Evolutionary conservation across 2,888 invertebrate species (phyloP).

Genomic region (Meteorus colon): DNA sequence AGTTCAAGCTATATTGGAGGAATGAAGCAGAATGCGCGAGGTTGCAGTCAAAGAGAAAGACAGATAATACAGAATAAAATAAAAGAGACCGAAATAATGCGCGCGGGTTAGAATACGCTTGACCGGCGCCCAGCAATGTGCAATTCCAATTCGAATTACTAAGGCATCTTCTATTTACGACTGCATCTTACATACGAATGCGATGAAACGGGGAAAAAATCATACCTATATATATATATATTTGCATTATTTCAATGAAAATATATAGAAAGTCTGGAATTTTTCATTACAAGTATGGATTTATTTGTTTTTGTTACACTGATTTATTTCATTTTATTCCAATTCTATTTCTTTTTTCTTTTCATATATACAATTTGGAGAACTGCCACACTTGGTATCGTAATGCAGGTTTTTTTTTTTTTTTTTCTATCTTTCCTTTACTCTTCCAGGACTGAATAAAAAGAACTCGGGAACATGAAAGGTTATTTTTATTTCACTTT

Average conservation of each 20-base stretch:
- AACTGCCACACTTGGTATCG: background rate
- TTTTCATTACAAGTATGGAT: conserved; percentile 37
- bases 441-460: no score
- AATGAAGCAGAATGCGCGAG: conserved; percentile 14
- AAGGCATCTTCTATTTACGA: conserved; percentile 40
- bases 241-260: background rate
- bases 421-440: background rate
- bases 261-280: conserved; percentile 27
- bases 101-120: conserved; percentile 26
- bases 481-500: background rate
- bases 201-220: conserved; percentile 20
- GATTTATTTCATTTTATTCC: background rate
- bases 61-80: background rate
- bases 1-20: background rate
- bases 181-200: conserved; percentile 33
- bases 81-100: background rate
- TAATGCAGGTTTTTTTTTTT: background rate
- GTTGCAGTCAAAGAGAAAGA: background rate
- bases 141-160: conserved; percentile 41
- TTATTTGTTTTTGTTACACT: conserved; percentile 13
- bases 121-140: conserved; percentile 39
- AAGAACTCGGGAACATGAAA: no score
- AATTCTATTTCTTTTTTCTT: background rate
- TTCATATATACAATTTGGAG: conserved; percentile 1
- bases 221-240: conserved; percentile 25